phyloP scores from a whole-genome alignment of 2,888 invertebrate genomes.

The Ommatoiulus sabulosus region DNA sequence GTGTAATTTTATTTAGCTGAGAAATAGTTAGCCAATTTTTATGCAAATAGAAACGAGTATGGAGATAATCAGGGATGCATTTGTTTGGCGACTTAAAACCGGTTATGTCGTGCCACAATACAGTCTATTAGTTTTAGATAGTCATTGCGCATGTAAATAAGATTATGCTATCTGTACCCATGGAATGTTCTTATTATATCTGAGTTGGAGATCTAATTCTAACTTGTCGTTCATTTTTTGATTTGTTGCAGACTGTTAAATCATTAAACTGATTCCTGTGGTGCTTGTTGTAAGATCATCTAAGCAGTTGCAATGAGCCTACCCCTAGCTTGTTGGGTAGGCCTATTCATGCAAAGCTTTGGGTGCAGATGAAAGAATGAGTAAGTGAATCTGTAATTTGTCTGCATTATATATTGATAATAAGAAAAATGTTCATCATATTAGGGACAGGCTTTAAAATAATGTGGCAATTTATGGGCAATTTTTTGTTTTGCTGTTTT shows the following conservation, averaged over 20 bases:
- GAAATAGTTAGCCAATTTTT: too few relatives aligned
- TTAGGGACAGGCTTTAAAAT: too few relatives aligned
- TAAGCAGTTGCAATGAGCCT: conserved; percentile 28
- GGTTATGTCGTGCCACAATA: background rate
- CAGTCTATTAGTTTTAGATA: background rate
- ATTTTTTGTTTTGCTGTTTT: too few relatives aligned
- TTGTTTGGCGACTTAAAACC: background rate
- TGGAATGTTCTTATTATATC: background rate
- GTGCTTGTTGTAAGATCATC: background rate
- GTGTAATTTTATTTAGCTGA: too few relatives aligned
- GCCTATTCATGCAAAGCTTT: conserved; percentile 48
- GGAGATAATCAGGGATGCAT: too few relatives aligned
- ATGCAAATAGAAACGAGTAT: too few relatives aligned
- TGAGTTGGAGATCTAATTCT: background rate
- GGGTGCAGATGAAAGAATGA: conserved; percentile 56
- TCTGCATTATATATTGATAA: background rate
- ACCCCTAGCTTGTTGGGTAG: conserved; percentile 9
- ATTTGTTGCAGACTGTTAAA: background rate
- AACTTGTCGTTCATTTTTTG: conserved; percentile 3
- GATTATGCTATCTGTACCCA: too few relatives aligned
- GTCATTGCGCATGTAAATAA: background rate
- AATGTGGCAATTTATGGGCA: too few relatives aligned
- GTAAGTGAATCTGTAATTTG: conserved; percentile 45
- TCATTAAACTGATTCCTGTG: background rate
- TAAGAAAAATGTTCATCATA: too few relatives aligned